Percentiles rank a stretch among this genome's conserved stretches.
Evolutionary conservation across 23 tunicate species (phyloP).

Genomic region (Trididemnum nubilum): DNA sequence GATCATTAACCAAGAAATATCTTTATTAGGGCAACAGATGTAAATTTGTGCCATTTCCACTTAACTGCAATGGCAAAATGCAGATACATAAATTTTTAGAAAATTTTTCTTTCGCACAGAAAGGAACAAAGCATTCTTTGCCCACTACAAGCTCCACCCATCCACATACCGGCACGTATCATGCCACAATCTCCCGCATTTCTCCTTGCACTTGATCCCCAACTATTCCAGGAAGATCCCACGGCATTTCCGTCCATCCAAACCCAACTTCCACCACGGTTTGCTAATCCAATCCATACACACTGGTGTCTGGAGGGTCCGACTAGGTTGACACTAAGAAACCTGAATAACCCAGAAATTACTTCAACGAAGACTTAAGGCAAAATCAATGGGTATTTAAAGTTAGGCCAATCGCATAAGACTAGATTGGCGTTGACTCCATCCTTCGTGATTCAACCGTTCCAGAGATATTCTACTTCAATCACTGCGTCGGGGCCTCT

Average conservation of each 20-base stretch:
- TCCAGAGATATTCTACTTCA: too few species aligned
- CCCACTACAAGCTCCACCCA: slow-evolving; percentile 28
- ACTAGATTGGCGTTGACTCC: too few species aligned
- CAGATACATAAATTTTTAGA: too few species aligned
- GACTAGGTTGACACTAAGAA: slow-evolving; percentile 42
- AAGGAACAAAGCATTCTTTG: slow-evolving; percentile 45
- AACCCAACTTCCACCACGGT: slow-evolving; percentile 41
- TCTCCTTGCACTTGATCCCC: slow-evolving; percentile 25
- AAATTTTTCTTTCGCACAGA: slow-evolving; percentile 56
- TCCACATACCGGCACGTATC: slow-evolving; percentile 53
- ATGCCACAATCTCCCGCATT: slow-evolving; percentile 42
- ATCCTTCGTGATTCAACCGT: too few species aligned
- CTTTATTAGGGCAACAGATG: too few species aligned
- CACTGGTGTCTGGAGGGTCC: slow-evolving; percentile 42
- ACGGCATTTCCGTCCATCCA: slow-evolving; percentile 58
- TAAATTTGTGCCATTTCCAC: too few species aligned
- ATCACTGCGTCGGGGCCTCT: too few species aligned
- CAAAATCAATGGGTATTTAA: background rate
- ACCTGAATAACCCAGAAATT: slow-evolving; percentile 29
- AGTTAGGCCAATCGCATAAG: too few species aligned
- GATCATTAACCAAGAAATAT: too few species aligned
- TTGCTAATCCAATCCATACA: slow-evolving; percentile 70
- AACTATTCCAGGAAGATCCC: slow-evolving; percentile 36
- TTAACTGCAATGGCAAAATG: too few species aligned
- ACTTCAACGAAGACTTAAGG: background rate